These are phyloP conservation scores for Drosophila differens DNA, from an alignment of 2,888 invertebrate species.

Conservation along the genomic window DNA sequence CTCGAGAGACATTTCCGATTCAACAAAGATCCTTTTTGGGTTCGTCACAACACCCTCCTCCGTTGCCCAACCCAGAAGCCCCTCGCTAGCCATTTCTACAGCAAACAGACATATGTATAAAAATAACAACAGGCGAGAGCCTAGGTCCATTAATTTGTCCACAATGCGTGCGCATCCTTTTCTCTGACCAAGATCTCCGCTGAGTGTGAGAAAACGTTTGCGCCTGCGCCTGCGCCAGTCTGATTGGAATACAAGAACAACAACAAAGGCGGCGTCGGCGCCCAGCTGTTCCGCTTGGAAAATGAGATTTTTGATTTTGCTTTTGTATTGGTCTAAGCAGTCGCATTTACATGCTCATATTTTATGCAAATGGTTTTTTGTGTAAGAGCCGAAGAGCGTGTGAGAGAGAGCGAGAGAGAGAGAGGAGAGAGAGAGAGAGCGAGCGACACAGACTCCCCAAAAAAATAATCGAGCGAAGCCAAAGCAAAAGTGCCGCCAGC, in stretches of 20 bases:
- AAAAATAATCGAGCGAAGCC: constrained; percentile 26
- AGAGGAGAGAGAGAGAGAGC: not conserved
- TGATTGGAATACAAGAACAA: constrained; percentile 31
- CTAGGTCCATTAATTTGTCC: constrained; percentile 72
- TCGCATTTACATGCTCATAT: constrained; percentile 73
- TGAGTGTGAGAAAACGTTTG: constrained; percentile 35
- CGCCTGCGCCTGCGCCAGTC: constrained; percentile 21
- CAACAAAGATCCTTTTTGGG: constrained; percentile 49
- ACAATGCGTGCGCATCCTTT: constrained; percentile 68
- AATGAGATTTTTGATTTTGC: constrained; percentile 13
- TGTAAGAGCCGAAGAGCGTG: constrained; percentile 1
- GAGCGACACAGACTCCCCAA: constrained; percentile 11
- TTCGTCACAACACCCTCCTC: constrained; percentile 19
- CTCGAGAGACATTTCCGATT: constrained; percentile 31
- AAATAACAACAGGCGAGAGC: constrained; percentile 28
- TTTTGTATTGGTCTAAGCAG: constrained; percentile 13
- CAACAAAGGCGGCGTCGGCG: not conserved
- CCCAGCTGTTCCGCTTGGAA: constrained; percentile 58
- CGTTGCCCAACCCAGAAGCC: constrained; percentile 4
- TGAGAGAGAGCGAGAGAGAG: not conserved
- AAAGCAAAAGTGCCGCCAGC: constrained; percentile 43
- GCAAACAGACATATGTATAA: constrained; percentile 6
- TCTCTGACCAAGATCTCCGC: constrained; percentile 32
- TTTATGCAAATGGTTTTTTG: constrained; percentile 68
- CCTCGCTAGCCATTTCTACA: constrained; percentile 36